These are phyloP conservation scores for Parazoanthus swiftii DNA, from an alignment of 92 coral and sea anemone genomes.

Conservation along the genomic window DNA sequence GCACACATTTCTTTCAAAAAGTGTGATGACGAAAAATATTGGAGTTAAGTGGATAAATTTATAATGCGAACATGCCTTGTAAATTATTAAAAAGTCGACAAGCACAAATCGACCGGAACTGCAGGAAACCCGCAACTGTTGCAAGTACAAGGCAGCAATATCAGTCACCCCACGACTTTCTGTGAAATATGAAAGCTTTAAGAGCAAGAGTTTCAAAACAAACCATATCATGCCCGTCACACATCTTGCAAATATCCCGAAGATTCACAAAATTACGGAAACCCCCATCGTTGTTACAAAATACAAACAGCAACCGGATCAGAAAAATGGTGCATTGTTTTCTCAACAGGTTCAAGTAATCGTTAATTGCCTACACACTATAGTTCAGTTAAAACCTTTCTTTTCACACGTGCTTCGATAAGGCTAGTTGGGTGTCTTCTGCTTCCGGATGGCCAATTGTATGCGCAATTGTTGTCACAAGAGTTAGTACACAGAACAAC, in stretches of 20 bases:
- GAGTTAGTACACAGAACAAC: neutral
- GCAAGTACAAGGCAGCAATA: neutral
- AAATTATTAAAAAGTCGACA: conserved; percentile 4
- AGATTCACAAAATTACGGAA: neutral
- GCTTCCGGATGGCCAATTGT: neutral
- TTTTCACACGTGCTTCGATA: neutral
- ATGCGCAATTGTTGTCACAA: neutral
- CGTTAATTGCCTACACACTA: neutral
- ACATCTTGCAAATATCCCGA: neutral
- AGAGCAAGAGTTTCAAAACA: neutral
- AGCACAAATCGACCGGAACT: neutral
- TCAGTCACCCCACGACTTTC: neutral
- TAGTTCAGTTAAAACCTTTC: neutral
- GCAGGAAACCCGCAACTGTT: neutral
- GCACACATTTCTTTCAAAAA: neutral
- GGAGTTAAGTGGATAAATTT: neutral
- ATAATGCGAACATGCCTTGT: conserved; percentile 18
- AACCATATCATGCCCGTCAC: neutral
- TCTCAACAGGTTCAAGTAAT: neutral
- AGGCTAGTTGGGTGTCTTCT: neutral
- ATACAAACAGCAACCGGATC: too few species aligned
- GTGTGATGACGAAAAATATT: neutral
- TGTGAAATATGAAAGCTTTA: neutral
- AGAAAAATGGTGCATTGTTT: neutral
- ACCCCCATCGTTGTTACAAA: neutral